phyloP scores from a whole-genome alignment of 2,888 invertebrate genomes.

The Seira musarum region DNA sequence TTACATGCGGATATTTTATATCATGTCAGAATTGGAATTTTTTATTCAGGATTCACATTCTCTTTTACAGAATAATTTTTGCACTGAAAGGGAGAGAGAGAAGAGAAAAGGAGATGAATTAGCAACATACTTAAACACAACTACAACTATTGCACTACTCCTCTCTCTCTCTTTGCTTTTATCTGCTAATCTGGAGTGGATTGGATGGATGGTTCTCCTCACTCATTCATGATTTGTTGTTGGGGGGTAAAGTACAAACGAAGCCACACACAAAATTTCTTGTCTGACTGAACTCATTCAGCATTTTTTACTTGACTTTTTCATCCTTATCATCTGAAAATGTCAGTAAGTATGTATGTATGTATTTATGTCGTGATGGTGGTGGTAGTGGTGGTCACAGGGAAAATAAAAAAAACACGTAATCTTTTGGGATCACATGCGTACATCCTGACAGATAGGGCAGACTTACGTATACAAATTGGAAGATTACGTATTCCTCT shows the following conservation, averaged over 20 bases:
- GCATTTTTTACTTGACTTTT: background rate
- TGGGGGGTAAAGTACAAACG: constrained; percentile 31
- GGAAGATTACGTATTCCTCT: background rate
- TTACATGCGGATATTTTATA: background rate
- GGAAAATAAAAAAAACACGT: background rate
- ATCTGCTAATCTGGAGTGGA: constrained; percentile 7
- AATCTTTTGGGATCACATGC: background rate
- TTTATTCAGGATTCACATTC: background rate
- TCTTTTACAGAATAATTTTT: background rate
- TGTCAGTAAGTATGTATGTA: background rate
- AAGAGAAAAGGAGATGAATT: background rate
- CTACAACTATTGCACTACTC: too few species aligned
- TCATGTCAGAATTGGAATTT: background rate
- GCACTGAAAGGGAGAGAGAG: background rate
- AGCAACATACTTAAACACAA: too few species aligned
- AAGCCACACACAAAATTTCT: constrained; percentile 1
- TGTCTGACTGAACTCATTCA: constrained; percentile 10
- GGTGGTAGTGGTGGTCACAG: background rate
- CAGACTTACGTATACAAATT: background rate
- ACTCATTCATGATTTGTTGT: constrained; percentile 43
- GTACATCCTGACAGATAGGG: constrained; percentile 6
- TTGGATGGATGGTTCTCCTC: constrained; percentile 5
- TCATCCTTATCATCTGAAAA: constrained; percentile 3
- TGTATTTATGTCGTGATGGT: background rate
- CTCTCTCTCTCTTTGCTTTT: background rate